phyloP scores from a whole-genome alignment of 2,113 vertebrate species.

The Talpa occidentalis region DNA sequence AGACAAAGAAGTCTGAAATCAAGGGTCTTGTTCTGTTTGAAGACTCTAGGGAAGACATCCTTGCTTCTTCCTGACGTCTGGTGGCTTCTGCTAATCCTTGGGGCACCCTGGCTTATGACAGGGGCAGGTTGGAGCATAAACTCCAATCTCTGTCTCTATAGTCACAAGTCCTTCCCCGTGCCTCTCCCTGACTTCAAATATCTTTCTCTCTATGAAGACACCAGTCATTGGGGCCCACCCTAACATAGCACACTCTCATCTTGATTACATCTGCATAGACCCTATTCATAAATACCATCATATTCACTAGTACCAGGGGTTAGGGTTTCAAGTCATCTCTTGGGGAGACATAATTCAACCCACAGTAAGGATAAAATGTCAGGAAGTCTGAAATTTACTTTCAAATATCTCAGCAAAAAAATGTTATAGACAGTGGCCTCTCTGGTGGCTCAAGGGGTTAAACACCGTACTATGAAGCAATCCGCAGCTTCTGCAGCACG shows the following conservation, averaged over 20 bases:
- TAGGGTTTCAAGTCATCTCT: not conserved
- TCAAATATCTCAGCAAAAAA: not conserved
- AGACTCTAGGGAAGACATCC: not conserved
- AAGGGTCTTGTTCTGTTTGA: not conserved
- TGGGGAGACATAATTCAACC: not conserved
- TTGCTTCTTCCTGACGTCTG: not conserved
- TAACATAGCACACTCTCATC: not conserved
- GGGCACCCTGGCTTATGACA: not conserved
- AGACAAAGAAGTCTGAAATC: not conserved
- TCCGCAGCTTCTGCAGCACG: too few species aligned
- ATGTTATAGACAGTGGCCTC: not conserved
- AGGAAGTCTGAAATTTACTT: constrained; percentile 10
- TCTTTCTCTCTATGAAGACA: not conserved
- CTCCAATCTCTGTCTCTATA: not conserved
- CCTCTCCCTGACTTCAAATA: not conserved
- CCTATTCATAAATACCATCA: not conserved
- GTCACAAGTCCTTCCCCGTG: not conserved
- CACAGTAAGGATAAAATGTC: not conserved
- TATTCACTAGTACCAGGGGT: not conserved
- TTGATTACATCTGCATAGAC: not conserved
- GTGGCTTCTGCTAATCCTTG: not conserved
- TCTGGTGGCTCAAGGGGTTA: too few species aligned
- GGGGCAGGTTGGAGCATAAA: too few species aligned
- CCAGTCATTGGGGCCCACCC: not conserved
- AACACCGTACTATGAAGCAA: too few species aligned